Conservation (phyloP, 1,140 invertebrate genomes). For the Archivesica marissinica region DNA sequence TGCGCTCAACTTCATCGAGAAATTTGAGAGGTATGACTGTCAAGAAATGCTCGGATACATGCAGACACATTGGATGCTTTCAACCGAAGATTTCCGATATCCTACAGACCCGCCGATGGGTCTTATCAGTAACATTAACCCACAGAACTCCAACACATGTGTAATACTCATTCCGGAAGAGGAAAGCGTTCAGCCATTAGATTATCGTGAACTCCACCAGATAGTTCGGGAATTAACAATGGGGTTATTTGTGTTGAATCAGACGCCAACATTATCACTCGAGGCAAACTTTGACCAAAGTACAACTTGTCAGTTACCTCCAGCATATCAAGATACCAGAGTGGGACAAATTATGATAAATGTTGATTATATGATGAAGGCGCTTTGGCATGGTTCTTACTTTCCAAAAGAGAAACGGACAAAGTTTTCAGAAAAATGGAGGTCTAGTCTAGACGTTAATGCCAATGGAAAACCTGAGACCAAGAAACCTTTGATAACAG, state of each 20-base stretch:
- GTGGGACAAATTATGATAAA: slow-evolving; percentile 81
- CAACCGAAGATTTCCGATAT: slow-evolving; percentile 80
- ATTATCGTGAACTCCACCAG: slow-evolving; percentile 82
- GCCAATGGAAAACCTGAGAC: slow-evolving; percentile 79
- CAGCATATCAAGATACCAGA: slow-evolving; percentile 82
- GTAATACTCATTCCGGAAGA: slow-evolving; percentile 70
- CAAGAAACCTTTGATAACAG: slow-evolving; percentile 80
- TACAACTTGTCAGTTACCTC: slow-evolving; percentile 80
- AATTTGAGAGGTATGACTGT: slow-evolving; percentile 81
- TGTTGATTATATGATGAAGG: slow-evolving; percentile 84
- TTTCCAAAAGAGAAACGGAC: slow-evolving; percentile 83
- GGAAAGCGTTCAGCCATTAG: slow-evolving; percentile 61
- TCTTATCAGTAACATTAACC: slow-evolving; percentile 75
- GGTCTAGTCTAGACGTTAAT: slow-evolving; percentile 81
- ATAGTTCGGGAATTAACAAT: slow-evolving; percentile 82
- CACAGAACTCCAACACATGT: slow-evolving; percentile 69
- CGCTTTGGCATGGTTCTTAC: slow-evolving; percentile 83
- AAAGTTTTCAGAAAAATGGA: slow-evolving; percentile 84
- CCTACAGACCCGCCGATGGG: slow-evolving; percentile 81
- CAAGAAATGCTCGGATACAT: slow-evolving; percentile 78
- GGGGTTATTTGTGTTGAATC: slow-evolving; percentile 83
- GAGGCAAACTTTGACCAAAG: slow-evolving; percentile 83
- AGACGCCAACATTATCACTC: slow-evolving; percentile 80
- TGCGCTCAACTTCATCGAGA: slow-evolving; percentile 77
- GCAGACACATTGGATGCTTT: slow-evolving; percentile 81